Percentiles rank a stretch among this genome's conserved stretches.
Conservation (phyloP, 2,797 vertebrate genomes). For the Halcyon smyrnensis region DNA sequence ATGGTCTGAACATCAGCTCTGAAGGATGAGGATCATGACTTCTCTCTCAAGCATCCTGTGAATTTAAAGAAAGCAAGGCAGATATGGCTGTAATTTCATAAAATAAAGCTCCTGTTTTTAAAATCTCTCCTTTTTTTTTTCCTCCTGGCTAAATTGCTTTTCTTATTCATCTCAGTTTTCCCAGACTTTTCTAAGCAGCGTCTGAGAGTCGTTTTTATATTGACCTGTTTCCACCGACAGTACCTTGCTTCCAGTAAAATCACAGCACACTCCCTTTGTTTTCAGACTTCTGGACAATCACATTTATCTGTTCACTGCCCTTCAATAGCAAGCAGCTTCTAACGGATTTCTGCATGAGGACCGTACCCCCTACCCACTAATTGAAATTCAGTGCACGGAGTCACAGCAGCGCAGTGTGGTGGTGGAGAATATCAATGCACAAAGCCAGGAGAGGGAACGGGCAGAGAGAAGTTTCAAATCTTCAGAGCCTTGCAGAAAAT, state of each 20-base stretch:
- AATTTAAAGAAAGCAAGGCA: neutral
- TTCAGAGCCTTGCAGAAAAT: neutral
- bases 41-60: neutral
- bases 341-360: slow-evolving; percentile 6
- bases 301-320: slow-evolving; percentile 56
- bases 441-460: neutral
- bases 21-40: neutral
- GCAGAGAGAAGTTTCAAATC: neutral
- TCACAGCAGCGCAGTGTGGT: slow-evolving; percentile 9
- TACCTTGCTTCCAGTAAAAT: slow-evolving; percentile 57
- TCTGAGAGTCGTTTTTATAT: neutral
- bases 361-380: slow-evolving; percentile 15
- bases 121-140: neutral
- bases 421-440: slow-evolving; percentile 62
- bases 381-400: slow-evolving; percentile 60
- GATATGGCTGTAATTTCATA: neutral
- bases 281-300: slow-evolving; percentile 20
- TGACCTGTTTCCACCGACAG: neutral
- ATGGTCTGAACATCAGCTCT: neutral
- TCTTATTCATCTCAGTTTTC: neutral
- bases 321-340: slow-evolving; percentile 38
- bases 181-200: neutral
- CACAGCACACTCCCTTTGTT: slow-evolving; percentile 25
- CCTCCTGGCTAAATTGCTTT: neutral
- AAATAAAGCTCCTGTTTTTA: neutral